Percentiles rank a stretch among this genome's conserved stretches.
These are phyloP conservation scores for Lithobius niger DNA, from an alignment of 1,140 invertebrate genomes.

Conservation along the genomic window DNA sequence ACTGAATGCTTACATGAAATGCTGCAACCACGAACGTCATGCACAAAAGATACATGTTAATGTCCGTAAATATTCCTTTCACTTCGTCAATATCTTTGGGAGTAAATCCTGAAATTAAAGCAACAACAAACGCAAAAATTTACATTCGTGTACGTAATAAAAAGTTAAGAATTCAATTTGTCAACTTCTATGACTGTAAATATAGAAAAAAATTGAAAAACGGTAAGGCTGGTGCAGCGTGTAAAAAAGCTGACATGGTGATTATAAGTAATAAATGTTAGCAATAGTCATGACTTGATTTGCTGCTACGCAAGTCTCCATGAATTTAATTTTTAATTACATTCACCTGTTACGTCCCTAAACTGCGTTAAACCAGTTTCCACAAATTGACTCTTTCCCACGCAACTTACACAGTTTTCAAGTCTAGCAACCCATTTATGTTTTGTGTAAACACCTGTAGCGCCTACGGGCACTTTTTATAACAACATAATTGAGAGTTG, in stretches of 20 bases:
- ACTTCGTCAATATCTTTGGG: slow-evolving; percentile 93
- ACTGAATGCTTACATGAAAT: slow-evolving; percentile 88
- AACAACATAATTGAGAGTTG: no score
- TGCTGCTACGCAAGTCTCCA: no score
- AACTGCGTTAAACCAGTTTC: no score
- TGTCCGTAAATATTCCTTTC: slow-evolving; percentile 91
- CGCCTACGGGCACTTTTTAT: no score
- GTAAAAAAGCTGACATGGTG: background rate
- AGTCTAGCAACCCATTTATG: no score
- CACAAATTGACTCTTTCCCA: no score
- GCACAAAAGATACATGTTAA: slow-evolving; percentile 83
- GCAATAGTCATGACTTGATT: no score
- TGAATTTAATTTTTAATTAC: no score
- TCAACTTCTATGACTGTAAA: slow-evolving; percentile 35
- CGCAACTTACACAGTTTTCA: no score
- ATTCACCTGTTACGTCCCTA: no score
- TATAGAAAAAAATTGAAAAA: background rate
- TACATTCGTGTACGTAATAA: background rate
- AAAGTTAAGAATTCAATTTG: background rate
- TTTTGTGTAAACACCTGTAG: no score
- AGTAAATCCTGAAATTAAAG: slow-evolving; percentile 54
- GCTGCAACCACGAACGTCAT: slow-evolving; percentile 83
- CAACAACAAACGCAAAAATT: slow-evolving; percentile 4
- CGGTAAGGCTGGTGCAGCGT: background rate
- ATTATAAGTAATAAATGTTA: no score